Evolutionary conservation across 1,140 invertebrate genomes (phyloP), one percentile per base, ranked within the genome.

Genomic region (Drosophila micromelanica): DNA sequence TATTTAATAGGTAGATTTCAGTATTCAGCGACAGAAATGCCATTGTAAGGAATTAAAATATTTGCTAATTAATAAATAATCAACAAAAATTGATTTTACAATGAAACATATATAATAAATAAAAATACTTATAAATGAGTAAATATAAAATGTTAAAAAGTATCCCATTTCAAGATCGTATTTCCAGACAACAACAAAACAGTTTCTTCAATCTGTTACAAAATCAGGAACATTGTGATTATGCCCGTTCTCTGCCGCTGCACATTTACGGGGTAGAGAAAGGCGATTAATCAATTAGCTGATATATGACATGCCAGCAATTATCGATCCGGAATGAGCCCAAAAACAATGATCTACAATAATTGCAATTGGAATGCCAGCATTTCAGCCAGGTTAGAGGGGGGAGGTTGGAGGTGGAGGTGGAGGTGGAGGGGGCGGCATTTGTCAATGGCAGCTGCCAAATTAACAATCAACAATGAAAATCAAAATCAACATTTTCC

Each of bases 241-340:
- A 12, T 45, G 20, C 43, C 43, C 43, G 4, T 2, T 17, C 5
- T 8, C 43, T 15, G 1, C 3, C 37, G 8, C 7, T 11, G 6
- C n/a, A 9, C 27, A 15, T 8, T 27, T 37, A 30, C 52, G 38
- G 52, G 52, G 45, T 49, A 71, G 43, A 9, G 11, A 35, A 64
- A 37, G 62, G 62, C 81, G 63, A 78, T 78, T 67, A 86, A 87
- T 80, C 75, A 78, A 86, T 80, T 80, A n/a, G n/a, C n/a, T n/a
- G 68, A 69, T 62, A 67, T 76, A 59, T 77, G 81, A 79, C 76
- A 85, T 62, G 52, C 57, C 64, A 11, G 49, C 73, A 86, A 86
- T 80, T 80, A 85, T 73, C 68, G 76, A 72, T 62, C 32, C 40
- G 62, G 42, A 35, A 61, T 48, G 43, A 48, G 32, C 17, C 45